These are phyloP conservation scores for Ichneumoninae sp. DNA, from an alignment of 2,888 invertebrate species.

Conservation along the genomic window DNA sequence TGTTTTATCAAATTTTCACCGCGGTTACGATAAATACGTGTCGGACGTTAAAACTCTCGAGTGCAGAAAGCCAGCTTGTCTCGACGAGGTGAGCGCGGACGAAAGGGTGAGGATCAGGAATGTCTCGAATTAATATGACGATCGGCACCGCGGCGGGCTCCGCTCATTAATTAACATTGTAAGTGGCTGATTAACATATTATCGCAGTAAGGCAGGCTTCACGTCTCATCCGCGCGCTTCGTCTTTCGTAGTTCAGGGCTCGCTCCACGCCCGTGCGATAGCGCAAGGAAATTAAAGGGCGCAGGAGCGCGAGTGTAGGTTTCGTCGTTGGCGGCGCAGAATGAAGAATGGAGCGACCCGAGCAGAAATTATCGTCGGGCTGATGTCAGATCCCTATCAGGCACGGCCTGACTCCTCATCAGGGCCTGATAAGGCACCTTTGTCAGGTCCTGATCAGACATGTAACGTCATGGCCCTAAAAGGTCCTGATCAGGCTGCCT, in stretches of 20 bases:
- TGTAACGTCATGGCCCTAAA: too few species aligned
- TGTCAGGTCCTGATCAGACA: too few species aligned
- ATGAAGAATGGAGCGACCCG: slow-evolving; percentile 51
- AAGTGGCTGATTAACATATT: slow-evolving; percentile 80
- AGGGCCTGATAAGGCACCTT: too few species aligned
- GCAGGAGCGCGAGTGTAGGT: background rate
- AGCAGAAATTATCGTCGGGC: too few species aligned
- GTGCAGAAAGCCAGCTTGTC: slow-evolving; percentile 17
- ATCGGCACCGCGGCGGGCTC: slow-evolving; percentile 70
- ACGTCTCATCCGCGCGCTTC: slow-evolving; percentile 23
- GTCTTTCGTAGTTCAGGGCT: slow-evolving; percentile 9
- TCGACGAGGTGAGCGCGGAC: slow-evolving; percentile 26
- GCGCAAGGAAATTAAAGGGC: slow-evolving; percentile 29
- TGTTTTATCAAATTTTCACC: slow-evolving; percentile 19
- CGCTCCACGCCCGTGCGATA: slow-evolving; percentile 21
- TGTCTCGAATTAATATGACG: slow-evolving; percentile 68
- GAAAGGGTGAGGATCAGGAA: slow-evolving; percentile 41
- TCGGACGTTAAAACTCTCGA: background rate
- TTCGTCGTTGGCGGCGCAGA: slow-evolving; percentile 2
- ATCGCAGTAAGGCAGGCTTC: slow-evolving; percentile 76
- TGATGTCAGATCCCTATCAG: too few species aligned
- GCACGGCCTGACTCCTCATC: too few species aligned
- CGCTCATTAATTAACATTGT: slow-evolving; percentile 78
- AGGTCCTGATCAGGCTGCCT: too few species aligned
- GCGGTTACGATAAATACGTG: slow-evolving; percentile 26